Conservation (phyloP, 2,888 invertebrate genomes). For the Perizoma flavofasciatum region DNA sequence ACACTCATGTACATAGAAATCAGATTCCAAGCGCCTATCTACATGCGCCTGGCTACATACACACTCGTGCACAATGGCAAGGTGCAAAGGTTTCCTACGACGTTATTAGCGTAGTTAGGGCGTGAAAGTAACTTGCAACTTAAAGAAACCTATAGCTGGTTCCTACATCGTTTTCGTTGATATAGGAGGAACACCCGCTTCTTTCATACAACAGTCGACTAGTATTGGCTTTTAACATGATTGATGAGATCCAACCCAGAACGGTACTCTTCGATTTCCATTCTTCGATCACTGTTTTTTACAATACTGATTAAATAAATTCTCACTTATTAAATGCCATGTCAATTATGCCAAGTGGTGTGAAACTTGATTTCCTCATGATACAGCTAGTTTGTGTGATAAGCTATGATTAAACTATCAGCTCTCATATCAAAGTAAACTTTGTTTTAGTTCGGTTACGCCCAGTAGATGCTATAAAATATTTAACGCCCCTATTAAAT, state of each 20-base stretch:
- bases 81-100: too few relatives aligned
- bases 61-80: too few relatives aligned
- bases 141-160: too few relatives aligned
- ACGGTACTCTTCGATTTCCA: constrained; percentile 55
- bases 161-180: too few relatives aligned
- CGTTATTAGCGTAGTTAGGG: too few relatives aligned
- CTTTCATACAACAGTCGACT: too few relatives aligned
- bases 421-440: constrained; percentile 33
- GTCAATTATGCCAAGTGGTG: constrained; percentile 17
- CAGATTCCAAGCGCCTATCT: constrained; percentile 13
- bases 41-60: background rate
- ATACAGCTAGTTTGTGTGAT: constrained; percentile 24
- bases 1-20: constrained; percentile 12
- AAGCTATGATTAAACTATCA: constrained; percentile 35
- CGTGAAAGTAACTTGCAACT: too few relatives aligned
- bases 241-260: constrained; percentile 60
- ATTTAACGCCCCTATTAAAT: constrained; percentile 29
- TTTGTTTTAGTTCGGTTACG: constrained; percentile 42
- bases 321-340: constrained; percentile 32
- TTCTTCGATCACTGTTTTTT: constrained; percentile 35
- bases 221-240: constrained; percentile 6
- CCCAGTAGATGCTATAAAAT: constrained; percentile 47
- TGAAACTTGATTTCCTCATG: constrained; percentile 26
- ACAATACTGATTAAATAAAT: constrained; percentile 27
- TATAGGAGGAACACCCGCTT: too few relatives aligned